Conservation (phyloP, 1,140 invertebrate species). For the Neodiprion virginianus region DNA sequence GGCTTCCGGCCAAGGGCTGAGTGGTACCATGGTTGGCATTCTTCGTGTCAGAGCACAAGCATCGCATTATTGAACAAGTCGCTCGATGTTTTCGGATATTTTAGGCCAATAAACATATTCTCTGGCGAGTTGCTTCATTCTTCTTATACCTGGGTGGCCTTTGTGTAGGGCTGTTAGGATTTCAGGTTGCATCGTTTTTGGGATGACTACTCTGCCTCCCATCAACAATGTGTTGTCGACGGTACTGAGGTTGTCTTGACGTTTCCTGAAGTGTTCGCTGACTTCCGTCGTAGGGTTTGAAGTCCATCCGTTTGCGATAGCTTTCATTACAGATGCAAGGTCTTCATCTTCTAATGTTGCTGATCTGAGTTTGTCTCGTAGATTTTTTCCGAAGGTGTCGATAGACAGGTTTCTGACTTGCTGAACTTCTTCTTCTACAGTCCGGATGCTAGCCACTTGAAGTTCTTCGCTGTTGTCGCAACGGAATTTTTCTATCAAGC, state of each 20-base stretch:
- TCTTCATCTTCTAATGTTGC: slow-evolving; percentile 8
- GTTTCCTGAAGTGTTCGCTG: slow-evolving; percentile 8
- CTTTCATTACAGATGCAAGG: neutral
- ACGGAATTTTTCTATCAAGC: slow-evolving; percentile 32
- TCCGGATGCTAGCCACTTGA: slow-evolving; percentile 14
- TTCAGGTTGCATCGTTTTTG: slow-evolving; percentile 39
- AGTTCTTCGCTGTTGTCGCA: slow-evolving; percentile 22
- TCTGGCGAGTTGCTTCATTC: slow-evolving; percentile 62
- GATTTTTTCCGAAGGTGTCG: slow-evolving; percentile 12
- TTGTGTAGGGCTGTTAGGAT: slow-evolving; percentile 56
- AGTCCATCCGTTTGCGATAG: slow-evolving; percentile 6
- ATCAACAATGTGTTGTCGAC: slow-evolving; percentile 19
- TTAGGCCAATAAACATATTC: slow-evolving; percentile 61
- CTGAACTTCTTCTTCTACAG: slow-evolving; percentile 22
- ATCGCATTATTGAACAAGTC: slow-evolving; percentile 43
- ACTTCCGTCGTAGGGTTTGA: slow-evolving; percentile 1
- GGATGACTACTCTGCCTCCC: slow-evolving; percentile 44
- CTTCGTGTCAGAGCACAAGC: slow-evolving; percentile 31
- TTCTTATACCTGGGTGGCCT: slow-evolving; percentile 58
- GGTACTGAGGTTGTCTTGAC: slow-evolving; percentile 14
- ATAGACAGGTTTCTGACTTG: slow-evolving; percentile 10
- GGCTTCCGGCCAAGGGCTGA: slow-evolving; percentile 31
- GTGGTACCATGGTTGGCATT: slow-evolving; percentile 28
- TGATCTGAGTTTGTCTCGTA: slow-evolving; percentile 1
- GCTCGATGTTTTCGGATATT: slow-evolving; percentile 58